Evolutionary conservation across 2,888 invertebrate genomes (phyloP).

Genomic region (Acleris laterana): DNA sequence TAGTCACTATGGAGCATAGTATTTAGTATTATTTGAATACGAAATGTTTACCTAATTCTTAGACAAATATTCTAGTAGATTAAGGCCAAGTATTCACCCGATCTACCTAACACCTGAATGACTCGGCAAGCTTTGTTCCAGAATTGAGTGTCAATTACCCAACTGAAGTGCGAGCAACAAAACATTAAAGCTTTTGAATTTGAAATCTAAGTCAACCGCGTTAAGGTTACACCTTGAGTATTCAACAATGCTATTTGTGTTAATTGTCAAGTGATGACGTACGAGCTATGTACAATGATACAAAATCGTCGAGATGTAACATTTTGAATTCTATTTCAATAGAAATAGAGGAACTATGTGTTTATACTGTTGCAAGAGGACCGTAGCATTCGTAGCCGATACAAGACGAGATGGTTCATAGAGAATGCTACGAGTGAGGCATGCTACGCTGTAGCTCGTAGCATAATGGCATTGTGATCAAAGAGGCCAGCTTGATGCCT

Average conservation of each 20-base stretch:
- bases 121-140: slow-evolving; percentile 22
- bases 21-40: too few species aligned
- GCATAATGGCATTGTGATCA: background rate
- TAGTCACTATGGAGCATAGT: too few species aligned
- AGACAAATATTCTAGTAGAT: slow-evolving; percentile 5
- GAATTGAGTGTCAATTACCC: slow-evolving; percentile 24
- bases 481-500: too few species aligned
- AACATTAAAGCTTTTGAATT: background rate
- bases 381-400: background rate
- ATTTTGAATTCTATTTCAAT: too few species aligned
- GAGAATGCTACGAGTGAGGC: slow-evolving; percentile 6
- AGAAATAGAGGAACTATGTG: background rate
- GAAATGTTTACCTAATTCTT: background rate
- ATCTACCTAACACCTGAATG: slow-evolving; percentile 13
- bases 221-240: background rate
- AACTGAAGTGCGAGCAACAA: background rate
- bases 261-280: too few species aligned
- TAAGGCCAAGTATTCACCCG: slow-evolving; percentile 16
- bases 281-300: too few species aligned
- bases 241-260: too few species aligned
- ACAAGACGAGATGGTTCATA: background rate
- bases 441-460: slow-evolving; percentile 23
- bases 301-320: too few species aligned
- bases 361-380: background rate
- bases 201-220: background rate